These are phyloP conservation scores for Centroberyx gerrardi DNA, from an alignment of 2,797 vertebrate genomes.

Conservation along the genomic window DNA sequence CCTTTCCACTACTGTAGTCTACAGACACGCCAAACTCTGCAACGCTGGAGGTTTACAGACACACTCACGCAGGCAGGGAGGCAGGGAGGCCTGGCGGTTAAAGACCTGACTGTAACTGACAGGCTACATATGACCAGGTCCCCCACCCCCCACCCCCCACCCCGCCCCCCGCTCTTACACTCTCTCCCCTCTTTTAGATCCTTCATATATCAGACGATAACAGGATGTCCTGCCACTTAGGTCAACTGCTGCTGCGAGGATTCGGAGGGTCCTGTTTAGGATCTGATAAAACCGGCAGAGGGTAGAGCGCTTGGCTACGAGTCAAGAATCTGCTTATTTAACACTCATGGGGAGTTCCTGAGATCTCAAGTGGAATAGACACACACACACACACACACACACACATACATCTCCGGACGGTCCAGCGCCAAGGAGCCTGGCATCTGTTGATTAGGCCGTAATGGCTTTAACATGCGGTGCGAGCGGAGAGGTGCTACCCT, in stretches of 20 bases:
- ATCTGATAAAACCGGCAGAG: slow-evolving; percentile 51
- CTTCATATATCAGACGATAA: slow-evolving; percentile 54
- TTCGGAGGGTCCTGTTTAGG: slow-evolving; percentile 43
- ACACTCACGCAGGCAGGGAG: not conserved
- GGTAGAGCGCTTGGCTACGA: slow-evolving; percentile 37
- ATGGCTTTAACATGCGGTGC: slow-evolving; percentile 60
- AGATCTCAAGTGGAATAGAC: slow-evolving; percentile 27
- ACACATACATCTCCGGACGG: slow-evolving; percentile 4
- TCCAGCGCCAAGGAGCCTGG: slow-evolving; percentile 26
- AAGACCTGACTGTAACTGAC: not conserved
- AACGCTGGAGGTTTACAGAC: not conserved
- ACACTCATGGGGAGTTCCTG: slow-evolving; percentile 44
- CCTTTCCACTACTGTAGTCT: slow-evolving; percentile 18
- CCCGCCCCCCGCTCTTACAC: slow-evolving; percentile 3
- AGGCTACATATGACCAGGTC: not conserved
- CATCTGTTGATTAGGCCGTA: slow-evolving; percentile 57
- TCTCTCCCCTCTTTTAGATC: not conserved
- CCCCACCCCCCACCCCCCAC: not conserved
- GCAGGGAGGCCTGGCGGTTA: not conserved
- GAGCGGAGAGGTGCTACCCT: slow-evolving; percentile 17
- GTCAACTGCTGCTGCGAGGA: slow-evolving; percentile 39
- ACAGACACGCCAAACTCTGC: slow-evolving; percentile 27
- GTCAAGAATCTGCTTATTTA: slow-evolving; percentile 68
- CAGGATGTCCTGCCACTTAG: slow-evolving; percentile 62
- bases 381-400: slow-evolving; percentile 4